phyloP scores from a whole-genome alignment of 2,888 invertebrate species.

The Tanaodytes sp. region DNA sequence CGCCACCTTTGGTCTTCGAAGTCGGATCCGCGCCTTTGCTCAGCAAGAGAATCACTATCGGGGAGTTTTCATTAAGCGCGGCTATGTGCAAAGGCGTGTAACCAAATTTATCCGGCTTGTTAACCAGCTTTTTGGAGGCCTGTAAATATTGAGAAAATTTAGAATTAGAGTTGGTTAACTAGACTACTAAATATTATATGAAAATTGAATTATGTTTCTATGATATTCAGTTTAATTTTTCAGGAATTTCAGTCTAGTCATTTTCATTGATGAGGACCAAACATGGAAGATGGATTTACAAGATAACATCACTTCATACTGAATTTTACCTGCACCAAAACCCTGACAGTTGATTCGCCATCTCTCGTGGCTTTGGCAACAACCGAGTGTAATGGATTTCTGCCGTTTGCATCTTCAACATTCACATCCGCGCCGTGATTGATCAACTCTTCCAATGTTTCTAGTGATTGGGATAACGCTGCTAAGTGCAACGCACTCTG shows the following conservation, averaged over 20 bases:
- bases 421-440: constrained; percentile 79
- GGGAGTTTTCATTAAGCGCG: constrained; percentile 86
- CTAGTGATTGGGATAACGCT: constrained; percentile 84
- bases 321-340: constrained; percentile 65
- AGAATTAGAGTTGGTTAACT: no score
- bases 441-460: constrained; percentile 83
- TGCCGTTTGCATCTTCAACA: constrained; percentile 81
- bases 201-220: not conserved
- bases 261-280: no score
- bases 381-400: constrained; percentile 86
- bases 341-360: constrained; percentile 63
- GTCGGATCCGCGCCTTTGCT: constrained; percentile 88
- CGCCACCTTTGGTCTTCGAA: constrained; percentile 85
- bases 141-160: no score
- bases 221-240: no score
- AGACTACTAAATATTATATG: constrained; percentile 6
- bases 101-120: constrained; percentile 85
- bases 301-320: no score
- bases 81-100: constrained; percentile 89
- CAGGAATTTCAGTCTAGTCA: no score
- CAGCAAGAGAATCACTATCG: constrained; percentile 82
- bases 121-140: constrained; percentile 74
- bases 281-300: no score
- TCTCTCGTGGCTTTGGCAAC: constrained; percentile 80
- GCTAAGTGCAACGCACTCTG: constrained; percentile 91